Base-by-base conservation (phyloP, 2,888 invertebrate species). In the Sisyra terminalis region DNA sequence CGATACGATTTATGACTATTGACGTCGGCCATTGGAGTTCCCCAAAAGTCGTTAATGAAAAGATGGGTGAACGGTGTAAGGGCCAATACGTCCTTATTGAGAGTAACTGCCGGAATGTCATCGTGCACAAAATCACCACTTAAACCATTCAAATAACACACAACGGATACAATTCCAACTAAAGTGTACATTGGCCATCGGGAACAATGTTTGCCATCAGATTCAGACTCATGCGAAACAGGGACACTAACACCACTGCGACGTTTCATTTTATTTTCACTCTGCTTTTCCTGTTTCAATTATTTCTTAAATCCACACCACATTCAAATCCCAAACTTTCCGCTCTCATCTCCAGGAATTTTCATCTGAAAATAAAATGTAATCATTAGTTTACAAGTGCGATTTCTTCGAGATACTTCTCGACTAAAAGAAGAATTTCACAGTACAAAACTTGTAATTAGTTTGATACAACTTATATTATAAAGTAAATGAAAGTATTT, bases 1-100 rank as follows among this genome's bases (percentile, higher is more conserved):
- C 88, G 69, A 61, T 88, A 88, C 42, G 86, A 86, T 67, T 88
- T 88, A 65, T 88, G 89, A 53, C 86, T 87, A 55, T 70, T 71
- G 42, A 75, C 65, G 55, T 84, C 81, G n/a, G 74, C 70, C 82
- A 89, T 85, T 29, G 83, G 78, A 43, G 78, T 82, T n/a, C 88
- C 88, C 89, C 88, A 89, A 60, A 87, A 89, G 63, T 89, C 89
- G 59, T 86, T 81, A 52, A 67, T 65, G 55, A 84, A 75, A 52
- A 82, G 67, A 52, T 70, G 69, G 47, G 65, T 55, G 52, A 81
- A 59, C 24, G 74, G 63, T 47, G 71, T 78, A 42, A 69, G 66
- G 1, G 79, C 85, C 39, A 75, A 70, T 48, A 87, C 88, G 61
- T 89, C 88, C 54, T 74, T 72, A 61, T 88, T 89, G 48, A 77